Evolutionary conservation across 2,797 vertebrate genomes (phyloP).

Genomic region (Myotis findleyi): DNA sequence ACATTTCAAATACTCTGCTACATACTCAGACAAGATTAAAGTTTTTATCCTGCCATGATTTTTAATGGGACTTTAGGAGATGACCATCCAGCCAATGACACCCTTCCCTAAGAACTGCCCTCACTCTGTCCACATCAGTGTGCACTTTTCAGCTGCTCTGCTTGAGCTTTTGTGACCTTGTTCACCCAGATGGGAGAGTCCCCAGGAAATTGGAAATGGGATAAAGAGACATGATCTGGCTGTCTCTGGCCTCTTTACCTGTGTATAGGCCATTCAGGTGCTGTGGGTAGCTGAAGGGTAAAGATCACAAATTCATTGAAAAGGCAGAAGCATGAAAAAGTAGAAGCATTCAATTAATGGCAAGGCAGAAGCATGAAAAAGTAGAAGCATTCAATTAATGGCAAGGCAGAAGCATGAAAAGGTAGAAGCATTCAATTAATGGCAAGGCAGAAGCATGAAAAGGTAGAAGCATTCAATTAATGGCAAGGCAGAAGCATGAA

Average conservation of each 20-base stretch:
- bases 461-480: fast-evolving
- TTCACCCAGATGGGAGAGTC: neutral
- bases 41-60: neutral
- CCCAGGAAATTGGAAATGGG: neutral
- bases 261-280: neutral
- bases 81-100: neutral
- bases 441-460: neutral
- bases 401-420: neutral
- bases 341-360: too few species aligned
- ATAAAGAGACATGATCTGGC: neutral
- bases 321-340: neutral
- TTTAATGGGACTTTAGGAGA: neutral
- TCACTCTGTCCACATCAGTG: neutral
- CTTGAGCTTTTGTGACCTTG: neutral
- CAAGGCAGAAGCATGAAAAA: neutral
- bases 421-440: fast-evolving
- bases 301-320: neutral
- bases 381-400: too few species aligned
- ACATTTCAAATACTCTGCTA: neutral
- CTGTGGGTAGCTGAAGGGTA: neutral
- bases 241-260: neutral
- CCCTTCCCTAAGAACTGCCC: neutral
- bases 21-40: neutral
- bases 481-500: neutral
- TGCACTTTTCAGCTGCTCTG: neutral